Evolutionary conservation across 2,797 vertebrate species (phyloP).

Genomic region (Cyclopterus lumpus): DNA sequence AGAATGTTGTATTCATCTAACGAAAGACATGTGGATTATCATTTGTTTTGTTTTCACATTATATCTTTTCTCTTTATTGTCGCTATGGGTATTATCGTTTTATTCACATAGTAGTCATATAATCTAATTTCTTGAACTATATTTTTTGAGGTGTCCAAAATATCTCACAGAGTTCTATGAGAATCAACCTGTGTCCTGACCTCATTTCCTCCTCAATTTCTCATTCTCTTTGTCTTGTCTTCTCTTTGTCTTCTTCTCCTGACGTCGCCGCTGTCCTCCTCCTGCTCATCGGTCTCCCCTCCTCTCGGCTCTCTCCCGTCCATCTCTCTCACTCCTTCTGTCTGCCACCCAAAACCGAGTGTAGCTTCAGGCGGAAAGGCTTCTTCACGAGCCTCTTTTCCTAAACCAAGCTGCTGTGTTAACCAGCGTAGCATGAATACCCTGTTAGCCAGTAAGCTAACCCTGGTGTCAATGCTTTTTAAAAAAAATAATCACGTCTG

Average conservation of each 20-base stretch:
- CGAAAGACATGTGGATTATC: background rate
- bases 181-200: conserved; percentile 47
- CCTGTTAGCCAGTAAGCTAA: conserved; percentile 39
- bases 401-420: conserved; percentile 45
- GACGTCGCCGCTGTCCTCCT: conserved; percentile 58
- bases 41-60: background rate
- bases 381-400: conserved; percentile 43
- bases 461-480: conserved; percentile 16
- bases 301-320: conserved; percentile 59
- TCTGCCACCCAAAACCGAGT: conserved; percentile 54
- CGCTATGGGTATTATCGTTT: conserved; percentile 3
- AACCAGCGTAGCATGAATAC: conserved; percentile 45
- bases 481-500: conserved; percentile 9
- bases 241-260: conserved; percentile 54
- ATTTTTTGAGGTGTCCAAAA: conserved; percentile 12
- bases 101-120: background rate
- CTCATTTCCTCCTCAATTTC: conserved; percentile 52
- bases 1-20: background rate
- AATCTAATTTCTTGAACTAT: conserved; percentile 5
- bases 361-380: conserved; percentile 50
- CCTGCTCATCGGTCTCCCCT: conserved; percentile 68
- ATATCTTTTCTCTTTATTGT: background rate
- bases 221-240: conserved; percentile 54
- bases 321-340: conserved; percentile 68
- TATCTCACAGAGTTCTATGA: conserved; percentile 24